These are phyloP conservation scores for Camelus bactrianus DNA, from an alignment of 2,113 vertebrate genomes.

Conservation along the genomic window DNA sequence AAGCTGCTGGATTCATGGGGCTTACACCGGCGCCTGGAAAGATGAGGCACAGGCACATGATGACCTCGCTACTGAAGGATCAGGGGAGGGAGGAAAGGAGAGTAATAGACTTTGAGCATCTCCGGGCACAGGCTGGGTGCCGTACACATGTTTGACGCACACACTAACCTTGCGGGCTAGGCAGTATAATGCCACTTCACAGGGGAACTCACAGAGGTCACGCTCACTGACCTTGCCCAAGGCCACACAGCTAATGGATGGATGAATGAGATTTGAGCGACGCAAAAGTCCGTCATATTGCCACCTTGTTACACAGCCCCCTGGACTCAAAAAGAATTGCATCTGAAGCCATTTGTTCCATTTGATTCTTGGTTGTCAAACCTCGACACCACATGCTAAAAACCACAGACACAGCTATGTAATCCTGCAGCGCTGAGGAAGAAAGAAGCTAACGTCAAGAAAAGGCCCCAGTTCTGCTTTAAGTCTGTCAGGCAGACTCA, in stretches of 20 bases:
- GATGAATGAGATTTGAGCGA: background rate
- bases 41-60: rapidly evolving
- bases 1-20: rapidly evolving
- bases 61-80: background rate
- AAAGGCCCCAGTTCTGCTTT: background rate
- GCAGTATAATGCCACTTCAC: background rate
- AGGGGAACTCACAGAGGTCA: background rate
- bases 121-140: background rate
- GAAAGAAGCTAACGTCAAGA: background rate
- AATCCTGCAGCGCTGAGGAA: background rate
- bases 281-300: background rate
- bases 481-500: background rate
- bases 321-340: background rate
- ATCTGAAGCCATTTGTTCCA: background rate
- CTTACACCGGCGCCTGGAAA: background rate
- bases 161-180: background rate
- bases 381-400: background rate
- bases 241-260: background rate
- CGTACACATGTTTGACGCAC: background rate
- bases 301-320: background rate
- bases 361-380: background rate
- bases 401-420: background rate
- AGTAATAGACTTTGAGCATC: background rate
- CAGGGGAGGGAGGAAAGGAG: background rate
- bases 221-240: background rate